Base-by-base conservation (phyloP, 2,888 invertebrate genomes). In the Xestia sexstrigata region DNA sequence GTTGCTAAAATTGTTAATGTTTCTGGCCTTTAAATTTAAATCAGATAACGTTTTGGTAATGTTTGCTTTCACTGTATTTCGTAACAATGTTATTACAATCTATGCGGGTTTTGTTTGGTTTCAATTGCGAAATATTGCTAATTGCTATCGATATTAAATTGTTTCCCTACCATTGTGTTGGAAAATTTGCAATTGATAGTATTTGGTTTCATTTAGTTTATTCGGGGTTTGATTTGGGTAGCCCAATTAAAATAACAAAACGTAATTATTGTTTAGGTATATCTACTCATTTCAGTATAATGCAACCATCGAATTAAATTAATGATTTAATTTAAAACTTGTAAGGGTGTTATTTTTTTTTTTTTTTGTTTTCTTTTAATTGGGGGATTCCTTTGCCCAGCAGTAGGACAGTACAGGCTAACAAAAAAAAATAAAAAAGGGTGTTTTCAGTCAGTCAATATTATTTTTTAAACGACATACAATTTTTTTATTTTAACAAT, bases 51-150 rank as follows among this genome's bases (percentile, higher is more conserved):
- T 73, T 72, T 67, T 8, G 70, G n/a, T 58, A 47, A 39, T 63
- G 65, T 39, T 67, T 23, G 52, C 75, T 85, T 85, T 86, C 76
- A 62, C 69, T 60, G 30, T 60, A 66, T 85, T 79, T 30, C 30
- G 77, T 81, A 68, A 80, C 62, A 60, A 70, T 55, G 35, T 62
- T 70, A 66, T 63, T 42, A 49, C 30, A 23, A 62, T 52, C 13
- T 6, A 83, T 86, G 85, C 83, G 85, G 87, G 86, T 35, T 15
- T 73, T 79, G 49, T 72, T 74, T 58, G 23, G 13, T 55, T 76
- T 55, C 5, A 39, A 39, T 84, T 78, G 69, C 23, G 35, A 71
- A 76, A 65, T 58, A 35, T 26, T 60, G 35, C 68, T 69, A 65
- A 81, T 81, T 60, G 11, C 15, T 67, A 7, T 62, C 20, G 5